phyloP scores from a whole-genome alignment of 2,113 vertebrate species.

The Odocoileus hemionus region DNA sequence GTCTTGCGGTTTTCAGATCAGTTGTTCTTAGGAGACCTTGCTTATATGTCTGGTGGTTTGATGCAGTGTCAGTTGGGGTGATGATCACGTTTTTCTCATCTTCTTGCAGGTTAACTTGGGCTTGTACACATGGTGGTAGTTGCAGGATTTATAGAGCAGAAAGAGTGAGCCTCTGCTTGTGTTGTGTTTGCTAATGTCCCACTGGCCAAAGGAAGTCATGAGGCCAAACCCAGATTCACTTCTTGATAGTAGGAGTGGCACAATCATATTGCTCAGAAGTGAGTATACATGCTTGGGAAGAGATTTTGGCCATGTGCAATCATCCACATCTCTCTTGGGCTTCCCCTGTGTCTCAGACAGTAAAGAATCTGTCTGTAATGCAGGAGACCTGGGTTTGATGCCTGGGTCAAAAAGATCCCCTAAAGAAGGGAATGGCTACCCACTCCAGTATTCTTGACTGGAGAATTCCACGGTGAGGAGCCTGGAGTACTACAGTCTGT shows the following conservation, averaged over 20 bases:
- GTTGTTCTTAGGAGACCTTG: neutral
- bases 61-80: neutral
- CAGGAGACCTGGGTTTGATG: neutral
- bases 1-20: neutral
- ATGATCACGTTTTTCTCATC: neutral
- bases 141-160: neutral
- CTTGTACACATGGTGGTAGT: neutral
- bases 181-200: neutral
- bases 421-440: neutral
- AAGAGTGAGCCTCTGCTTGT: neutral
- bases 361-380: neutral
- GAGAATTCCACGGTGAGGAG: neutral
- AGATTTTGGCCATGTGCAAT: neutral
- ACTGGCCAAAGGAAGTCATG: neutral
- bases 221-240: neutral
- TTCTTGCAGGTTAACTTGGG: neutral
- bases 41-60: neutral
- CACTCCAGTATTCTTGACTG: neutral
- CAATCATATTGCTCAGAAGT: neutral
- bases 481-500: neutral
- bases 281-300: neutral
- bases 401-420: neutral
- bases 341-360: neutral
- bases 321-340: neutral
- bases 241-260: neutral